A percentile compares a stretch with the other conserved stretches of the same genome.
phyloP scores from a whole-genome alignment of 2,113 vertebrate genomes.

The Lagenorhynchus albirostris region DNA sequence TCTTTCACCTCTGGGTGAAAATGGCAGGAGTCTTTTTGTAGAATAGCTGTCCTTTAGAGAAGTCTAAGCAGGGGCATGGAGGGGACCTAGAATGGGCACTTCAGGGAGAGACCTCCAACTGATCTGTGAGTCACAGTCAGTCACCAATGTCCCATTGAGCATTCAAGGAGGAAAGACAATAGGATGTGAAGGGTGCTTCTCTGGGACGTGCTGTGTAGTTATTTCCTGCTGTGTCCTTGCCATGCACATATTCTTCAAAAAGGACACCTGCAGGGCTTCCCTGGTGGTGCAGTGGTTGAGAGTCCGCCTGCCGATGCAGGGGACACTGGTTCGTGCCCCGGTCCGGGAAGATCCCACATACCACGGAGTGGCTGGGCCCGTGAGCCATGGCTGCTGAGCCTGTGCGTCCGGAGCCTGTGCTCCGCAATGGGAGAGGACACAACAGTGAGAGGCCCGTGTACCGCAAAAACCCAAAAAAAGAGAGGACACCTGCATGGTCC shows the following conservation, averaged over 20 bases:
- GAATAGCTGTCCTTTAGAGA: neutral
- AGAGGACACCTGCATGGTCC: neutral
- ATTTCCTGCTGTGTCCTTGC: neutral
- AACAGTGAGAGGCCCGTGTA: too few relatives aligned
- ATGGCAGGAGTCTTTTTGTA: neutral
- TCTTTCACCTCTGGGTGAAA: neutral
- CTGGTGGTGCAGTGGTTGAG: too few relatives aligned
- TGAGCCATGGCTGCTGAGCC: too few relatives aligned
- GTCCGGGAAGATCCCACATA: too few relatives aligned
- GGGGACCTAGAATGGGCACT: neutral
- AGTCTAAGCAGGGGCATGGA: neutral
- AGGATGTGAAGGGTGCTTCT: accelerated
- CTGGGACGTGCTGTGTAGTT: neutral
- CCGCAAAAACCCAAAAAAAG: too few relatives aligned
- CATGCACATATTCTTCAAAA: neutral
- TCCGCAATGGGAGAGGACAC: too few relatives aligned
- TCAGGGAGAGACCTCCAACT: neutral
- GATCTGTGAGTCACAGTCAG: neutral
- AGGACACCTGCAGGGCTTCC: neutral
- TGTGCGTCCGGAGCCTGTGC: too few relatives aligned
- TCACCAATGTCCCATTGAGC: neutral
- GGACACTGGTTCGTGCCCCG: too few relatives aligned
- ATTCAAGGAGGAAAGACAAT: neutral
- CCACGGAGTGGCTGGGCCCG: too few relatives aligned
- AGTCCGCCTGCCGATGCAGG: too few relatives aligned